phyloP scores from a whole-genome alignment of 2,888 invertebrate species.

The Temnothorax unifasciatus region DNA sequence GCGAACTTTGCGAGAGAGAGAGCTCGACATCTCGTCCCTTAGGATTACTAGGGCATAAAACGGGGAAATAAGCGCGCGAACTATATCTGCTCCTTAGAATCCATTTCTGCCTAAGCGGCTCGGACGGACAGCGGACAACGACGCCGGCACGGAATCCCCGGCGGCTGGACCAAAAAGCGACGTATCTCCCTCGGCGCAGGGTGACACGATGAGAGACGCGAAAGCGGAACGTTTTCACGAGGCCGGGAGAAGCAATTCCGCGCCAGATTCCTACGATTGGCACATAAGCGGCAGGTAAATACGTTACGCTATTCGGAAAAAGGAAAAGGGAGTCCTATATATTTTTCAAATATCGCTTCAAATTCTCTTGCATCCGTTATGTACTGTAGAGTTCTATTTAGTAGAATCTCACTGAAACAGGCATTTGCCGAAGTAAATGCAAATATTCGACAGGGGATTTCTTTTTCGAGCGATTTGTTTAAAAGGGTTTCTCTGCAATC shows the following conservation, averaged over 20 bases:
- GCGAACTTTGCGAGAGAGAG: background rate
- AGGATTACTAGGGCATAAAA: background rate
- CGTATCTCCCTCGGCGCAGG: background rate
- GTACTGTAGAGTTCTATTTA: background rate
- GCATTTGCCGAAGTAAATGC: background rate
- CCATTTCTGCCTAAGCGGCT: constrained; percentile 87
- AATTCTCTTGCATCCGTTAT: background rate
- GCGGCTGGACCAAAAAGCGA: constrained; percentile 54
- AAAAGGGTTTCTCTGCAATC: background rate
- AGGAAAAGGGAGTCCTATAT: background rate
- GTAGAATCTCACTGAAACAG: background rate
- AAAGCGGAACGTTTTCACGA: constrained; percentile 87
- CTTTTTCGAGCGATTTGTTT: background rate
- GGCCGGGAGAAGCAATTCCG: constrained; percentile 92
- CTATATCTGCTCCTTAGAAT: constrained; percentile 85
- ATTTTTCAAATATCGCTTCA: constrained; percentile 25
- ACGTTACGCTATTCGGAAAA: background rate
- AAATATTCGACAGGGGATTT: background rate
- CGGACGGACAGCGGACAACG: constrained; percentile 80
- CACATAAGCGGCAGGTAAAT: constrained; percentile 82
- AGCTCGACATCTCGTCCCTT: background rate
- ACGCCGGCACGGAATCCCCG: constrained; percentile 70
- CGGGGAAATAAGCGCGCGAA: background rate
- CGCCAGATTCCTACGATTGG: constrained; percentile 90
- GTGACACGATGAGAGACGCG: constrained; percentile 48